phyloP scores from a whole-genome alignment of 1,140 invertebrate genomes.

The Achroia grisella region DNA sequence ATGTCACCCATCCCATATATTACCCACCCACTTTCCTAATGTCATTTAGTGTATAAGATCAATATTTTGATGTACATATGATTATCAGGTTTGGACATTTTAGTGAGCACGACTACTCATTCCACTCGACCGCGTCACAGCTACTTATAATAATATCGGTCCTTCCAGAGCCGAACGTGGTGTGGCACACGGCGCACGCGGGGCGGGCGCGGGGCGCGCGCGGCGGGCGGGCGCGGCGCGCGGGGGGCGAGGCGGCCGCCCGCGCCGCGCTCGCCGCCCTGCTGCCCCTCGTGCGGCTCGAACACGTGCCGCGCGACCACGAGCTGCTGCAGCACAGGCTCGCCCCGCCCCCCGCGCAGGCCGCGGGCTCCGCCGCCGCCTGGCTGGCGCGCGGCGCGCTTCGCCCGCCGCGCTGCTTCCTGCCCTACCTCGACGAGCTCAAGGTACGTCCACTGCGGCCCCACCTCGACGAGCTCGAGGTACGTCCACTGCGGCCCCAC shows the following conservation, averaged over 20 bases:
- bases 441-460: conserved; percentile 75
- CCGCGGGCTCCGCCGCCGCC: conserved; percentile 78
- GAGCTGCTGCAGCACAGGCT: conserved; percentile 88
- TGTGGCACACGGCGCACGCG: conserved; percentile 93
- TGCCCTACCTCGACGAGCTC: conserved; percentile 95
- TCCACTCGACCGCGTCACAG: no score
- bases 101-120: no score
- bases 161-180: conserved; percentile 88
- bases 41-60: no score
- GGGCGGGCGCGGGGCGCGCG: conserved; percentile 89
- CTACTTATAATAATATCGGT: no score
- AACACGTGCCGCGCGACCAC: conserved; percentile 90
- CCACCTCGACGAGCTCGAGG: neutral
- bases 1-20: no score
- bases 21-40: no score
- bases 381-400: conserved; percentile 91
- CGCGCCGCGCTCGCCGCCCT: conserved; percentile 90
- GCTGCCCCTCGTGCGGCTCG: conserved; percentile 87
- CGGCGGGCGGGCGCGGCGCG: conserved; percentile 89
- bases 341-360: conserved; percentile 52
- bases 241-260: conserved; percentile 90
- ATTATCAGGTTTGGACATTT: no score
- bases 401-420: conserved; percentile 90
- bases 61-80: no score
- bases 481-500: no score